A percentile compares a stretch with the other conserved stretches of the same genome.
Evolutionary conservation across 2,888 invertebrate species (phyloP).

Genomic region (Dryococelus australis): DNA sequence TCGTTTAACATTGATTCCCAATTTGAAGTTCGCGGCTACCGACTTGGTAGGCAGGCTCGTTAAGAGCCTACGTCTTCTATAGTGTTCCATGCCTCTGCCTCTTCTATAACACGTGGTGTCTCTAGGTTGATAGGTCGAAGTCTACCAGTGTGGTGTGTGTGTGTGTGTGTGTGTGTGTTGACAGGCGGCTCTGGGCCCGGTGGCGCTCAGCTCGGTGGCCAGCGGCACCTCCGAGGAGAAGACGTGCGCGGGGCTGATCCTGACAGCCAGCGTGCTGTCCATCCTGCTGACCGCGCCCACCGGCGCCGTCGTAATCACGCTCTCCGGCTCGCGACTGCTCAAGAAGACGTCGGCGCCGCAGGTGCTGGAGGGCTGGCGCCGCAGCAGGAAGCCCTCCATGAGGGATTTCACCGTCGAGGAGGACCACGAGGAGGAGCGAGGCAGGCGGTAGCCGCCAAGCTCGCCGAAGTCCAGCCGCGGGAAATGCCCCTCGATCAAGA

Average conservation of each 20-base stretch:
- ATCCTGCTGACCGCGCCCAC: slow-evolving; percentile 85
- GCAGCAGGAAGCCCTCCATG: slow-evolving; percentile 82
- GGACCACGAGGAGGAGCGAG: slow-evolving; percentile 79
- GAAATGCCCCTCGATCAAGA: neutral
- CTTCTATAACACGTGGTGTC: no score
- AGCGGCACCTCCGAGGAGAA: slow-evolving; percentile 47
- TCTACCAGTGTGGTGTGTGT: no score
- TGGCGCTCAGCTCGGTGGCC: slow-evolving; percentile 72
- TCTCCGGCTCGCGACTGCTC: slow-evolving; percentile 78
- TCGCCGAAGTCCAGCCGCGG: neutral
- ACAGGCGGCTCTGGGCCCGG: slow-evolving; percentile 83
- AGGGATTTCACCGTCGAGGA: slow-evolving; percentile 83
- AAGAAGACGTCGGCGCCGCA: slow-evolving; percentile 73
- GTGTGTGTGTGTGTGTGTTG: no score
- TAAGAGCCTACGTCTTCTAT: no score
- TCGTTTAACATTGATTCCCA: no score
- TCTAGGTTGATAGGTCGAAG: no score
- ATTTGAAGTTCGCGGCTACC: no score
- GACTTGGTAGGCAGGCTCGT: no score
- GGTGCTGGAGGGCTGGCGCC: slow-evolving; percentile 71
- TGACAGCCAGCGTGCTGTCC: slow-evolving; percentile 81
- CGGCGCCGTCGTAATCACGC: slow-evolving; percentile 81
- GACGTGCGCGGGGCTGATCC: slow-evolving; percentile 67
- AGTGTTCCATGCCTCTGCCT: no score
- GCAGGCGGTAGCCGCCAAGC: neutral